A percentile compares a stretch with the other conserved stretches of the same genome.
Evolutionary conservation across 2,888 invertebrate species (phyloP).

Genomic region (Mimas tiliae): DNA sequence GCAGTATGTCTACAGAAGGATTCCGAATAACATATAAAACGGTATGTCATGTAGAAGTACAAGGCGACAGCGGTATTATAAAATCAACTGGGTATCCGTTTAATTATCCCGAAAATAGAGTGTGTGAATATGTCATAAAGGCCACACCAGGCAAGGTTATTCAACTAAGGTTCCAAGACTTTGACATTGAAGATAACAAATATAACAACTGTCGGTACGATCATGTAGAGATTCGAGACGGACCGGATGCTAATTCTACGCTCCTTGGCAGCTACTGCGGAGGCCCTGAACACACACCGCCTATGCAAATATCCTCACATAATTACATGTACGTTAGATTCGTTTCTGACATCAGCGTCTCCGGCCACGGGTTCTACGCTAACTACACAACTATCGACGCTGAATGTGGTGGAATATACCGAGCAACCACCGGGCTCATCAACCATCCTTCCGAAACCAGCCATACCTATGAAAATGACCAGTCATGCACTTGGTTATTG

Average conservation of each 20-base stretch:
- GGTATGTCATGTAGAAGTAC: slow-evolving; percentile 72
- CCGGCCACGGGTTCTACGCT: slow-evolving; percentile 89
- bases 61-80: slow-evolving; percentile 85
- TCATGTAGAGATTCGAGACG: slow-evolving; percentile 88
- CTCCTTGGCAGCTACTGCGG: slow-evolving; percentile 89
- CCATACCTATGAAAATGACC: slow-evolving; percentile 67
- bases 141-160: slow-evolving; percentile 87
- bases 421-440: slow-evolving; percentile 85
- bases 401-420: slow-evolving; percentile 91
- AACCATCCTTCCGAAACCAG: slow-evolving; percentile 81
- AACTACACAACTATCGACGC: slow-evolving; percentile 88
- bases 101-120: slow-evolving; percentile 84
- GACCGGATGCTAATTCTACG: slow-evolving; percentile 86
- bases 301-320: slow-evolving; percentile 86
- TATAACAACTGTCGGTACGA: slow-evolving; percentile 66
- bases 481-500: slow-evolving; percentile 90
- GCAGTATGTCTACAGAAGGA: slow-evolving; percentile 56
- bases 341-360: slow-evolving; percentile 82
- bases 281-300: slow-evolving; percentile 75
- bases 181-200: slow-evolving; percentile 85
- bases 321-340: slow-evolving; percentile 90
- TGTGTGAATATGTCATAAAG: slow-evolving; percentile 88
- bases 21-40: slow-evolving; percentile 66
- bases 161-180: slow-evolving; percentile 86
- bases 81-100: slow-evolving; percentile 91